Conservation (phyloP, 2,797 vertebrate genomes). For the Mus minutoides region DNA sequence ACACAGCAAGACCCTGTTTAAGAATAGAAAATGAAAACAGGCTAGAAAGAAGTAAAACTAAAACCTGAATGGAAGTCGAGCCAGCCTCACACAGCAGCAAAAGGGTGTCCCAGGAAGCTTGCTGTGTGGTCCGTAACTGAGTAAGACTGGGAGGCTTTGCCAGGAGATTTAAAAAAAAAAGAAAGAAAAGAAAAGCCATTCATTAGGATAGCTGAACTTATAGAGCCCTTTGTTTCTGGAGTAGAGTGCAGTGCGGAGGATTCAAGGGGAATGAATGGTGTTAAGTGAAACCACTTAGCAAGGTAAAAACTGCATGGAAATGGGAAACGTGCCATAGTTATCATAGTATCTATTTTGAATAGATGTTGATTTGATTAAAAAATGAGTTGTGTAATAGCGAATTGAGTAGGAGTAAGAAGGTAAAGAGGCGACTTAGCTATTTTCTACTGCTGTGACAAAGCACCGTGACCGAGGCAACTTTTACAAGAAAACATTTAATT, state of each 20-base stretch:
- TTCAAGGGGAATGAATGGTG: background rate
- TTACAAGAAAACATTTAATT: background rate
- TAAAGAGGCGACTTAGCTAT: background rate
- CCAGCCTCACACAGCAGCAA: background rate
- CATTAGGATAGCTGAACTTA: background rate
- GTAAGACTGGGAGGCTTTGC: background rate
- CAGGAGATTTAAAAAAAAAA: background rate
- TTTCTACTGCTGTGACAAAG: background rate
- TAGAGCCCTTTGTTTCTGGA: background rate
- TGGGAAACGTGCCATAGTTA: background rate
- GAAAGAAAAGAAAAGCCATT: background rate
- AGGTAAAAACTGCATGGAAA: background rate
- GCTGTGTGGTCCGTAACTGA: background rate
- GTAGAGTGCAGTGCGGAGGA: accelerated
- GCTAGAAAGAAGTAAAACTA: background rate
- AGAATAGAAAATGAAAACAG: background rate
- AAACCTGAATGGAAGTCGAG: background rate
- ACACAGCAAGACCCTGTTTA: background rate
- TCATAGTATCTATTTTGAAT: background rate
- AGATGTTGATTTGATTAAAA: slow-evolving; percentile 48
- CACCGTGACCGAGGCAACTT: background rate
- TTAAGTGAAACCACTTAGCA: background rate
- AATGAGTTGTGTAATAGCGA: background rate
- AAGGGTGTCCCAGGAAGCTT: background rate
- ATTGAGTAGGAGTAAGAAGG: background rate